Conservation (phyloP, 2,113 vertebrate species). For the Notothenia coriiceps region DNA sequence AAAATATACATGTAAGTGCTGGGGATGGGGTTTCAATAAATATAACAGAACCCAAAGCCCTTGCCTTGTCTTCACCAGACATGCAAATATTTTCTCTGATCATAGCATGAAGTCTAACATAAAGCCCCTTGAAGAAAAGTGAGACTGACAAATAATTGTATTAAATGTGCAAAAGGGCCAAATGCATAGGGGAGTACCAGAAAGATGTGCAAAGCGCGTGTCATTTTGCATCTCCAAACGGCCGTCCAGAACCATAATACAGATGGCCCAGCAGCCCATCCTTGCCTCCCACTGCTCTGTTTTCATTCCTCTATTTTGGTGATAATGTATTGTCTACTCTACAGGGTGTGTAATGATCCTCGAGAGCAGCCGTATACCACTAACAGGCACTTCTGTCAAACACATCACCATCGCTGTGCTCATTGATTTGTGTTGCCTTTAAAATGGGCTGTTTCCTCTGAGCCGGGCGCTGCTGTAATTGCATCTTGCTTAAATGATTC, state of each 20-base stretch:
- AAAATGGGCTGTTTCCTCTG: conserved; percentile 90
- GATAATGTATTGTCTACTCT: conserved; percentile 88
- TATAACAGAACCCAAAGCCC: not conserved
- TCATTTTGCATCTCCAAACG: conserved; percentile 79
- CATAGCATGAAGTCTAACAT: not conserved
- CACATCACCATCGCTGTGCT: conserved; percentile 89
- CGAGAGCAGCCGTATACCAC: conserved; percentile 86
- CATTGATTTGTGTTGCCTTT: conserved; percentile 97
- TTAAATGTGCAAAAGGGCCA: conserved; percentile 44
- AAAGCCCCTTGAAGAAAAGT: not conserved
- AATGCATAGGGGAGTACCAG: conserved; percentile 26
- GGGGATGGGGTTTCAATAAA: too few relatives aligned
- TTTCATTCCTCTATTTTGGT: conserved; percentile 79
- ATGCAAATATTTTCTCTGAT: not conserved
- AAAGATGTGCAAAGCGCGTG: conserved; percentile 46
- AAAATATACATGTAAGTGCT: not conserved
- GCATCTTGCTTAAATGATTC: conserved; percentile 95
- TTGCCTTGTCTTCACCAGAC: not conserved
- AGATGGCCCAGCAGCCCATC: conserved; percentile 82
- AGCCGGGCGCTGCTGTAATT: conserved; percentile 94
- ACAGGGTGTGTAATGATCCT: conserved; percentile 93
- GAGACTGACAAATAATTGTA: conserved; percentile 12
- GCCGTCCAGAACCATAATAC: conserved; percentile 83
- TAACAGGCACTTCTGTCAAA: conserved; percentile 96
- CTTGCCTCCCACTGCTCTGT: conserved; percentile 83